phyloP scores from a whole-genome alignment of 2,888 invertebrate species.

The Yponomeuta malinellus region DNA sequence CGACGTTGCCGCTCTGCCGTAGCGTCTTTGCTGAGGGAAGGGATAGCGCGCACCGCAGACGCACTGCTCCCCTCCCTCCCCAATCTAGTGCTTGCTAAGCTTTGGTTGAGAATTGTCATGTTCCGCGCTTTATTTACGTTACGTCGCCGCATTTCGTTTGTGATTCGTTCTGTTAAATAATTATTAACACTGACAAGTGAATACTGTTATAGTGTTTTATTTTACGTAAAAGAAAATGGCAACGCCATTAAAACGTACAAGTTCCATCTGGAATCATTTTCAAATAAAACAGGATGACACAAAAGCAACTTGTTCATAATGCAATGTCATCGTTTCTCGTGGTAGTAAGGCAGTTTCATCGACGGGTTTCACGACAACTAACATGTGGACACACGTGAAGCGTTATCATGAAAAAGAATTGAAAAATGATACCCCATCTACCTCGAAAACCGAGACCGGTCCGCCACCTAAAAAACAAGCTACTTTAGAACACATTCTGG shows the following conservation, averaged over 20 bases:
- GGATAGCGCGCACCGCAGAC: neutral
- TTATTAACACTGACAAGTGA: conserved; percentile 15
- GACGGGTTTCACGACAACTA: conserved; percentile 12
- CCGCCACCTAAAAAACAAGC: conserved; percentile 25
- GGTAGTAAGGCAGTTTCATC: neutral
- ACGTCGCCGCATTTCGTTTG: neutral
- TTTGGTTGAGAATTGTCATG: conserved; percentile 17
- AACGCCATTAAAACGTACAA: conserved; percentile 20
- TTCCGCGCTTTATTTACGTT: conserved; percentile 10
- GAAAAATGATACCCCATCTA: conserved; percentile 16
- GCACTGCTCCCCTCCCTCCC: neutral
- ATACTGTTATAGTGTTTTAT: conserved; percentile 13
- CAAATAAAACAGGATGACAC: conserved; percentile 19
- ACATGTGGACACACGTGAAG: conserved; percentile 21
- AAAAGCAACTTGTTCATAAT: conserved; percentile 16
- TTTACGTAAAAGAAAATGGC: conserved; percentile 14
- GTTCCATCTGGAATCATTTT: conserved; percentile 19
- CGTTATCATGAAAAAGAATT: conserved; percentile 20
- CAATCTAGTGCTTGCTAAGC: conserved; percentile 15
- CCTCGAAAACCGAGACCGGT: conserved; percentile 14
- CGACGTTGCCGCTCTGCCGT: conserved; percentile 14
- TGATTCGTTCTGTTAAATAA: conserved; percentile 3
- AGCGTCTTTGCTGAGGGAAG: neutral
- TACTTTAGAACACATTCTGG: conserved; percentile 17
- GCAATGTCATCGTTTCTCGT: too few species aligned